Percentiles rank a stretch among this genome's conserved stretches.
These are phyloP conservation scores for Deroplatys truncata DNA, from an alignment of 2,888 invertebrate species.

Conservation along the genomic window DNA sequence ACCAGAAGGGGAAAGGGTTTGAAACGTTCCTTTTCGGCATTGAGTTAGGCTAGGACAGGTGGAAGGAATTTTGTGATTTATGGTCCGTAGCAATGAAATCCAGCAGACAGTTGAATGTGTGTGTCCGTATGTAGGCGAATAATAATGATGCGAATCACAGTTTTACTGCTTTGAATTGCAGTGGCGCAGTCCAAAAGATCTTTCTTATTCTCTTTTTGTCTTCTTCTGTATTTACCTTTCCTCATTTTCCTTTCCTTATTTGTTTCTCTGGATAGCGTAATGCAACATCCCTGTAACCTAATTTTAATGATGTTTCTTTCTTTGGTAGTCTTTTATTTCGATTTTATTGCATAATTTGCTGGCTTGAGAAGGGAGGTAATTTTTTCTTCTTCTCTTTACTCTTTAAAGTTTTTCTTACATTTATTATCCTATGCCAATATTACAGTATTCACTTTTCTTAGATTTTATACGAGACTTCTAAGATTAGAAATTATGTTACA, in stretches of 20 bases:
- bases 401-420: too few species aligned
- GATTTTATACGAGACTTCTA: too few species aligned
- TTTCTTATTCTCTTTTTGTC: neutral
- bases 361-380: too few species aligned
- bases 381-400: too few species aligned
- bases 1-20: neutral
- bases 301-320: too few species aligned
- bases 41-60: neutral
- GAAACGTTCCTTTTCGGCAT: neutral
- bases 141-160: neutral
- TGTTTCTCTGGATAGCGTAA: neutral
- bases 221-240: neutral
- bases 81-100: neutral
- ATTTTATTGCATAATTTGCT: too few species aligned
- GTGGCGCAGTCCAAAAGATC: too few species aligned
- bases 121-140: neutral
- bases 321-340: too few species aligned
- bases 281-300: neutral
- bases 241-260: neutral
- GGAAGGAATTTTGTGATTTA: neutral
- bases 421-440: too few species aligned
- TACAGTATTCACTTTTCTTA: too few species aligned
- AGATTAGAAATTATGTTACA: too few species aligned
- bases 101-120: neutral
- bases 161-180: neutral